Evolutionary conservation across 2,888 invertebrate genomes (phyloP).

Genomic region (Neoitamus cyanurus): DNA sequence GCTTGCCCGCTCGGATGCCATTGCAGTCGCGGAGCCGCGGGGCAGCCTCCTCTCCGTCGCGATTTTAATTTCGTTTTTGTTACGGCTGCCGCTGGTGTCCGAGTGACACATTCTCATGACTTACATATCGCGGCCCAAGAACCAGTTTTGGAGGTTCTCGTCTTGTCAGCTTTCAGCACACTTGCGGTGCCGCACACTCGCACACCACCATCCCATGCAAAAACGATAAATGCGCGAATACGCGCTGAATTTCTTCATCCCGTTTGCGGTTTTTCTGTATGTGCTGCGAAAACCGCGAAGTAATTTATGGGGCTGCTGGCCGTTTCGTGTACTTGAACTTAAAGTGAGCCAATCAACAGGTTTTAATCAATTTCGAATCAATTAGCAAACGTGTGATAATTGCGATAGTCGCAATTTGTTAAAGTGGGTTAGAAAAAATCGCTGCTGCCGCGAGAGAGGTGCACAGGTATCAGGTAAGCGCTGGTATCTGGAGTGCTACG

Average conservation of each 20-base stretch:
- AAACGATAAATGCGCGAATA: constrained; percentile 1
- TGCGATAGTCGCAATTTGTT: constrained; percentile 60
- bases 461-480: neutral
- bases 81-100: constrained; percentile 9
- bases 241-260: constrained; percentile 3
- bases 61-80: constrained; percentile 24
- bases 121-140: constrained; percentile 34
- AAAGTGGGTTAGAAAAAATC: constrained; percentile 22
- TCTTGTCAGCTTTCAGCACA: constrained; percentile 6
- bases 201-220: neutral
- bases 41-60: neutral
- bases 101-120: constrained; percentile 47
- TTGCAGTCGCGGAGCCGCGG: neutral
- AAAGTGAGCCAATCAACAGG: constrained; percentile 45
- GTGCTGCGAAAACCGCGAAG: constrained; percentile 18
- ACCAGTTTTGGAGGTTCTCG: constrained; percentile 44
- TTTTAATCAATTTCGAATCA: constrained; percentile 66
- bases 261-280: neutral
- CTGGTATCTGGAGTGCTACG: neutral
- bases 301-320: constrained; percentile 33
- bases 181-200: neutral
- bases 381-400: constrained; percentile 66
- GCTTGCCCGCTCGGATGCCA: neutral
- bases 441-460: neutral
- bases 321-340: constrained; percentile 39